These are phyloP conservation scores for Lacerta agilis DNA, from an alignment of 2,797 vertebrate genomes.

Conservation along the genomic window DNA sequence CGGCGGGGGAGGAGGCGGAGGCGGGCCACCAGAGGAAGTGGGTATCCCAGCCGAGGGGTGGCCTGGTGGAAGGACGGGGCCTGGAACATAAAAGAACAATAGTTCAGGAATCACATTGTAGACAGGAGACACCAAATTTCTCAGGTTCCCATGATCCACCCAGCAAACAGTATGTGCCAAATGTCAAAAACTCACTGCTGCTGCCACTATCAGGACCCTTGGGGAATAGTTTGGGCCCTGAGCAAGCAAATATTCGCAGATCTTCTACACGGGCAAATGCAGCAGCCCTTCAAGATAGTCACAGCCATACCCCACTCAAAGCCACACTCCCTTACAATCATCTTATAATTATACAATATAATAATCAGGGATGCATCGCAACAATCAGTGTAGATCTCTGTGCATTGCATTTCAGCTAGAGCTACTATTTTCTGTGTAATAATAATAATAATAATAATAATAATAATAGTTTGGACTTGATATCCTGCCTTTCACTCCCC, in stretches of 20 bases:
- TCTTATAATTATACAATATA: no score
- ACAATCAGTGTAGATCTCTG: no score
- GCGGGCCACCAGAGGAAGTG: slow-evolving; percentile 85
- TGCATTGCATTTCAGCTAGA: no score
- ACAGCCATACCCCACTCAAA: no score
- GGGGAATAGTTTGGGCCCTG: background rate
- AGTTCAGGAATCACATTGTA: background rate
- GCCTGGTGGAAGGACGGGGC: slow-evolving; percentile 87
- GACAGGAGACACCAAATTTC: accelerated
- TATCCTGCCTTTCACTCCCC: no score
- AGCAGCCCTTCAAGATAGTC: no score
- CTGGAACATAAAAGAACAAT: slow-evolving; percentile 73
- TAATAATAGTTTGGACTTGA: no score
- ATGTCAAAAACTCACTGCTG: background rate
- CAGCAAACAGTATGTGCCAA: background rate
- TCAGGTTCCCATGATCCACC: background rate
- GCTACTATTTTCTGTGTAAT: no score
- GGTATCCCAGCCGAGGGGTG: slow-evolving; percentile 86
- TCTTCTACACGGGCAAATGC: background rate
- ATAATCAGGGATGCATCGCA: no score
- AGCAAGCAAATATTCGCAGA: background rate
- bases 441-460: no score
- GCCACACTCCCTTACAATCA: no score
- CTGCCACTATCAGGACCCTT: background rate
- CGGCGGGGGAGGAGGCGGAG: slow-evolving; percentile 83